These are phyloP conservation scores for Piezodorus guildinii DNA, from an alignment of 1,140 invertebrate species.

Conservation along the genomic window DNA sequence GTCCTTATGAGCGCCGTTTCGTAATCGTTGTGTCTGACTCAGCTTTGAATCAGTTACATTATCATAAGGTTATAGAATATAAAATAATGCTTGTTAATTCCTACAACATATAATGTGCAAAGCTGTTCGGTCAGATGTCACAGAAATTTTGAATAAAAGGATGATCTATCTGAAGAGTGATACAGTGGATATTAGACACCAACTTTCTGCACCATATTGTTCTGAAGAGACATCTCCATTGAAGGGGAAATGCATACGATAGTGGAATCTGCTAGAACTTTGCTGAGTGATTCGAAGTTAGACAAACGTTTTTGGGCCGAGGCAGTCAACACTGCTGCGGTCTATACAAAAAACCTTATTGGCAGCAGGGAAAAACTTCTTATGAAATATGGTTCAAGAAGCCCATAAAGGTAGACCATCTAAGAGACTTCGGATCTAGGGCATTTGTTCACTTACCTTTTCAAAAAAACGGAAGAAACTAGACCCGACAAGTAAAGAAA, in stretches of 20 bases:
- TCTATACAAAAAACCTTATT: slow-evolving; percentile 34
- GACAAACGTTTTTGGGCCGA: slow-evolving; percentile 34
- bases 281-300: slow-evolving; percentile 31
- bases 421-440: neutral
- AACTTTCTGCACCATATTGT: neutral
- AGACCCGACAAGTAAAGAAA: slow-evolving; percentile 19
- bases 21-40: too few relatives aligned
- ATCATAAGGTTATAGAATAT: neutral
- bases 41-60: too few relatives aligned
- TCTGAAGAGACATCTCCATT: too few relatives aligned
- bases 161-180: neutral
- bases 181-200: neutral
- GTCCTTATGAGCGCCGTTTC: too few relatives aligned
- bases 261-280: slow-evolving; percentile 30
- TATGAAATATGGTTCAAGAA: slow-evolving; percentile 30
- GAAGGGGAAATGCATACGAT: slow-evolving; percentile 34
- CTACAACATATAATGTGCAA: too few relatives aligned
- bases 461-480: slow-evolving; percentile 10
- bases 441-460: slow-evolving; percentile 6
- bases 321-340: slow-evolving; percentile 34
- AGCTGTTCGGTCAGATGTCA: neutral
- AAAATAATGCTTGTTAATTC: too few relatives aligned
- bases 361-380: slow-evolving; percentile 31
- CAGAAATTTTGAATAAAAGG: neutral
- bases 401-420: slow-evolving; percentile 25